Percentiles rank a stretch among this genome's conserved stretches.
These are phyloP conservation scores for Lissocephala sabroskyi DNA, from an alignment of 2,888 invertebrate genomes.

Conservation along the genomic window DNA sequence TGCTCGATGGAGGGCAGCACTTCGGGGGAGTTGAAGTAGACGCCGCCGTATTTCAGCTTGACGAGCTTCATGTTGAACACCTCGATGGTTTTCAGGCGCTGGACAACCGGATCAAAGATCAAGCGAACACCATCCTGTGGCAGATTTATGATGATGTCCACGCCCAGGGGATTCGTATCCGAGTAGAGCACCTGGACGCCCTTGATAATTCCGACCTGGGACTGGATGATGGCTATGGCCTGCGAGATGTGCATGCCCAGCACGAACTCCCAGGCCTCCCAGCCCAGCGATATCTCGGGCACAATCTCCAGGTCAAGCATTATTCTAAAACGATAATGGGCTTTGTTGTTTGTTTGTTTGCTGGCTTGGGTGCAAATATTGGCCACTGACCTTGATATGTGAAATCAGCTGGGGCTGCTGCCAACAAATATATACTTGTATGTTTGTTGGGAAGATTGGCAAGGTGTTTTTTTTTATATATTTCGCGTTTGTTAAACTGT, in stretches of 20 bases:
- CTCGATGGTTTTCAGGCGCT: conserved; percentile 97
- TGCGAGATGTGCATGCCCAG: conserved; percentile 99
- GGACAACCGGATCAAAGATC: conserved; percentile 95
- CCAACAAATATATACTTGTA: conserved; percentile 56
- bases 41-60: conserved; percentile 94
- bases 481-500: conserved; percentile 32
- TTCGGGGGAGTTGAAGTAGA: conserved; percentile 93
- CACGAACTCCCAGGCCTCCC: conserved; percentile 96
- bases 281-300: conserved; percentile 95
- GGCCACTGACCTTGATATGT: conserved; percentile 61
- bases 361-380: conserved; percentile 1
- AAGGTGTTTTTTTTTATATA: conserved; percentile 33
- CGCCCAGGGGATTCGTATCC: conserved; percentile 94
- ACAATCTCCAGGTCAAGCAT: conserved; percentile 98
- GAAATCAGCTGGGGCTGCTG: conserved; percentile 65
- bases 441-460: conserved; percentile 26
- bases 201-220: conserved; percentile 95
- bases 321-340: neutral
- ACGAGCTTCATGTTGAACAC: conserved; percentile 98
- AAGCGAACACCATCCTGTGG: conserved; percentile 97
- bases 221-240: conserved; percentile 95
- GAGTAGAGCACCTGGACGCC: conserved; percentile 97
- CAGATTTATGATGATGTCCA: conserved; percentile 96
- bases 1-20: conserved; percentile 97
- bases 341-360: conserved; percentile 7